Percentiles rank a stretch among this genome's conserved stretches.
phyloP scores from a whole-genome alignment of 2,888 invertebrate genomes.

The Cataglyphis albicans region DNA sequence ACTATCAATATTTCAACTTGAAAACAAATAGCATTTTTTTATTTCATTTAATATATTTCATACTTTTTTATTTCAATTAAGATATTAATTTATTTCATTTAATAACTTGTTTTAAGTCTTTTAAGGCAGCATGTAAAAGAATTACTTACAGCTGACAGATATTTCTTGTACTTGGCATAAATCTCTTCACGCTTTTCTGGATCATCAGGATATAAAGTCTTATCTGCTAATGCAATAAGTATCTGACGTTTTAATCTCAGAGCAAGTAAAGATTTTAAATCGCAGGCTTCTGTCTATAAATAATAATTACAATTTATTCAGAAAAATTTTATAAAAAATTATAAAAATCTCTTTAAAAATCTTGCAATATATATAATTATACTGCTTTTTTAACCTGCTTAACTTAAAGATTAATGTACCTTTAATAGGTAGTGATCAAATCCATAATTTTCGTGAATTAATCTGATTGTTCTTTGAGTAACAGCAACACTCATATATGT shows the following conservation, averaged over 20 bases:
- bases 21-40: not conserved
- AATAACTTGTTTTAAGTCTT: not conserved
- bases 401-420: conserved; percentile 85
- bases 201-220: conserved; percentile 89
- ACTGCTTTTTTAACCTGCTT: not conserved
- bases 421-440: conserved; percentile 97
- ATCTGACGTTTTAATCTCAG: conserved; percentile 95
- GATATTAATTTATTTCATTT: no score
- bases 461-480: conserved; percentile 93
- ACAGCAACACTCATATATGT: conserved; percentile 93
- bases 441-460: conserved; percentile 96
- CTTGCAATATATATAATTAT: conserved; percentile 4
- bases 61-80: not conserved
- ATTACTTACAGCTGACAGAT: conserved; percentile 90
- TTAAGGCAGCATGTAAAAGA: not conserved
- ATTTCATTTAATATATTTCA: no score
- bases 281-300: conserved; percentile 94
- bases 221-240: conserved; percentile 90
- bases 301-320: conserved; percentile 40
- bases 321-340: not conserved
- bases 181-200: conserved; percentile 90
- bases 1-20: not conserved
- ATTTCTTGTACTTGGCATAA: conserved; percentile 92
- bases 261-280: conserved; percentile 94
- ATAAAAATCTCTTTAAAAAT: not conserved